Conservation (phyloP, 2,113 vertebrate genomes). For the Scartelaos histophorus region DNA sequence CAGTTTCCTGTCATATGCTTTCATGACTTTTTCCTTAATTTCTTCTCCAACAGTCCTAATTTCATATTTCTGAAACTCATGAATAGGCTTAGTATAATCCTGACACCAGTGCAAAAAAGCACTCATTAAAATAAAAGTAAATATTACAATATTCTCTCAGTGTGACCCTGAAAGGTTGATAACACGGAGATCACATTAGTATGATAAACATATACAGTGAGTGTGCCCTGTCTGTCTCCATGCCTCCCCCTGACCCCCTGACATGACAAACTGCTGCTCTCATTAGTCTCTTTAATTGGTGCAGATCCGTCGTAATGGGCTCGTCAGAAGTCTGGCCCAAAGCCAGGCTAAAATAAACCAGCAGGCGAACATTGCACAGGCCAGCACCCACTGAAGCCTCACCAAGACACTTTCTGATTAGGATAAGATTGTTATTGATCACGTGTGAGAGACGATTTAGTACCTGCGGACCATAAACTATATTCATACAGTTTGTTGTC, state of each 20-base stretch:
- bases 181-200: slow-evolving; percentile 1
- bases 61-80: no score
- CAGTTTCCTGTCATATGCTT: not conserved
- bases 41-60: no score
- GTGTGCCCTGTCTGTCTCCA: slow-evolving; percentile 9
- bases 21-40: not conserved
- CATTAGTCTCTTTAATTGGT: slow-evolving; percentile 79
- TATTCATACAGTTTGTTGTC: not conserved
- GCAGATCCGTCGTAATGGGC: slow-evolving; percentile 44
- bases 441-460: not conserved
- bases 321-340: slow-evolving; percentile 44
- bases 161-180: not conserved
- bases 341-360: slow-evolving; percentile 67
- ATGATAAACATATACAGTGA: not conserved
- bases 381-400: slow-evolving; percentile 42
- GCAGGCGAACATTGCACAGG: slow-evolving; percentile 66
- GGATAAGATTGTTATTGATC: slow-evolving; percentile 9
- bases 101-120: not conserved
- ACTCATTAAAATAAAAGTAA: not conserved
- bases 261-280: slow-evolving; percentile 59
- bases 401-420: slow-evolving; percentile 14
- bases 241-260: slow-evolving; percentile 33
- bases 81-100: no score
- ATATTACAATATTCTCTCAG: not conserved
- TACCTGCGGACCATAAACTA: not conserved